Evolutionary conservation across 2,113 vertebrate species (phyloP).

Genomic region (Meles meles): DNA sequence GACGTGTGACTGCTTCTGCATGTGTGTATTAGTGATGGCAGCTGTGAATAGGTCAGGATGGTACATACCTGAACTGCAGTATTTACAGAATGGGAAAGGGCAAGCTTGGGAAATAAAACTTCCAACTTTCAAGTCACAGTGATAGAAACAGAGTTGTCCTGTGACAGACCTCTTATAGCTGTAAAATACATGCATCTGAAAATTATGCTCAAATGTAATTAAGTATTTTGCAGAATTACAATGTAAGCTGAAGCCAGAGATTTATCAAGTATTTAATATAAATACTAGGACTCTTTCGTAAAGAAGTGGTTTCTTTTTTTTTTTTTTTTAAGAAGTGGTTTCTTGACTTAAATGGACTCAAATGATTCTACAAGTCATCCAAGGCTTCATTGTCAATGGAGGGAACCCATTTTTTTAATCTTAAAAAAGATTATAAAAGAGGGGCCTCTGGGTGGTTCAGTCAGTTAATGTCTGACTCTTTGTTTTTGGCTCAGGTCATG

Average conservation of each 20-base stretch:
- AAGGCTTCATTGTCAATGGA: neutral
- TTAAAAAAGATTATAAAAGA: neutral
- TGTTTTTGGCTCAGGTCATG: neutral
- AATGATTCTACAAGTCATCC: neutral
- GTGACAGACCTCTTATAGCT: neutral
- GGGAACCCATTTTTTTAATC: neutral
- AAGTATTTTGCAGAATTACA: neutral
- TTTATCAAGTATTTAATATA: neutral
- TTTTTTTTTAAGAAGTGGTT: no score
- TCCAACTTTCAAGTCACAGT: neutral
- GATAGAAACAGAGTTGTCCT: neutral
- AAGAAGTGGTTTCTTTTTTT: no score
- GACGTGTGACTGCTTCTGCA: neutral
- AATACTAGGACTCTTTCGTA: neutral
- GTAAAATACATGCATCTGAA: neutral
- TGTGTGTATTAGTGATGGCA: neutral
- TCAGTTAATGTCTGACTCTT: neutral
- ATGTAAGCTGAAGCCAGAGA: neutral
- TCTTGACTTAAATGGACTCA: neutral
- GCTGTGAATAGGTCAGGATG: fast-evolving
- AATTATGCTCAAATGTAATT: neutral
- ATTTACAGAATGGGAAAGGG: neutral
- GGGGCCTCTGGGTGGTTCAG: neutral
- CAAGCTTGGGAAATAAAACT: neutral
- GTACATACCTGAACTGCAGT: neutral